These are phyloP conservation scores for Tetranychus piercei DNA, from an alignment of 2,888 invertebrate genomes.

Conservation along the genomic window DNA sequence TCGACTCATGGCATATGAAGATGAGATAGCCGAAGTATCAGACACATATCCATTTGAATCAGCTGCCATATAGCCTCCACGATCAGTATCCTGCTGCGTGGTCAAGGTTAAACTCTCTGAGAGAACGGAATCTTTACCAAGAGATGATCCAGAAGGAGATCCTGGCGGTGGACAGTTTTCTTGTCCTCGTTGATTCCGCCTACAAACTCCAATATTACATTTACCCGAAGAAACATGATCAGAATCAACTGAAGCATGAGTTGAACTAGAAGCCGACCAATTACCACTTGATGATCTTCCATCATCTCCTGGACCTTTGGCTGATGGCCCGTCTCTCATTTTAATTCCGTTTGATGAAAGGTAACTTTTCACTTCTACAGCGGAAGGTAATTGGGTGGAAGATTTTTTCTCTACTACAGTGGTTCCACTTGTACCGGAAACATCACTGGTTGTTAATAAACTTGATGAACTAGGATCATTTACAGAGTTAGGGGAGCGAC, in stretches of 20 bases:
- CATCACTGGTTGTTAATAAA: neutral
- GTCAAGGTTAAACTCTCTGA: conserved; percentile 23
- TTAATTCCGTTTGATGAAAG: conserved; percentile 6
- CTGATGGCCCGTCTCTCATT: conserved; percentile 12
- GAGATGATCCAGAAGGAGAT: conserved; percentile 30
- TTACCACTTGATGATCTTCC: conserved; percentile 71
- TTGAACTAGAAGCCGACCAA: conserved; percentile 77
- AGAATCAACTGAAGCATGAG: conserved; percentile 38
- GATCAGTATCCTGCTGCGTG: conserved; percentile 1
- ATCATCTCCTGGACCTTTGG: conserved; percentile 22
- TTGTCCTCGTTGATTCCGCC: conserved; percentile 4
- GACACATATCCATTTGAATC: conserved; percentile 15
- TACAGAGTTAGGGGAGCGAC: conserved; percentile 32
- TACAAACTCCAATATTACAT: neutral
- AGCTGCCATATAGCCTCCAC: neutral
- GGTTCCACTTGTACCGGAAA: neutral
- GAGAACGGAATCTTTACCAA: conserved; percentile 33
- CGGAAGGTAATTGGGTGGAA: neutral
- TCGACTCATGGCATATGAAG: neutral
- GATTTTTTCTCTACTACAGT: neutral
- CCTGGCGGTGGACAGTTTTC: conserved; percentile 12
- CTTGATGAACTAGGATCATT: neutral
- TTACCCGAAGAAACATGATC: conserved; percentile 39
- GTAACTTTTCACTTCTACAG: neutral
- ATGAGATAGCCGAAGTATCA: conserved; percentile 3